Conservation (phyloP, 2,888 invertebrate genomes). For the Dryobotodes eremita region DNA sequence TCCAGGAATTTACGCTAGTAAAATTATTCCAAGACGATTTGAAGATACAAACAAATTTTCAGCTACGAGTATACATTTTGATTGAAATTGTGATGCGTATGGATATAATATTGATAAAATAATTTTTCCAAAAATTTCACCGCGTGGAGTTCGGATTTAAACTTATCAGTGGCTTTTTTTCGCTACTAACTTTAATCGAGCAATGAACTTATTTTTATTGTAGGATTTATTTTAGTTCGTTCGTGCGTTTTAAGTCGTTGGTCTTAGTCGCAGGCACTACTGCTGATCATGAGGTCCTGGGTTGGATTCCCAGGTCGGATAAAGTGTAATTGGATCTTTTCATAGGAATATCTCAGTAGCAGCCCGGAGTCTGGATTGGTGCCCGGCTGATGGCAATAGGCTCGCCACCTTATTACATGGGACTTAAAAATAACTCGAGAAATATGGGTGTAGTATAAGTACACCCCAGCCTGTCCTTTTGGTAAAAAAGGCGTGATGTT, state of each 20-base stretch:
- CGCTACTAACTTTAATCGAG: background rate
- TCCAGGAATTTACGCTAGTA: background rate
- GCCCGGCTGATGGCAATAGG: too few relatives aligned
- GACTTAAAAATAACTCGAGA: too few relatives aligned
- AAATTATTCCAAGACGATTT: background rate
- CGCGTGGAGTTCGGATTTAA: background rate
- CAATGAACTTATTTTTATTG: background rate
- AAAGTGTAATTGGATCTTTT: too few relatives aligned
- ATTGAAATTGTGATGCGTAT: background rate
- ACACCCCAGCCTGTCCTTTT: background rate
- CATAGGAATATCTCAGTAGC: too few relatives aligned
- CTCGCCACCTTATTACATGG: too few relatives aligned
- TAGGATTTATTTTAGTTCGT: background rate
- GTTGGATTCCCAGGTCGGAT: too few relatives aligned
- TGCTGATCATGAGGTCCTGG: too few relatives aligned
- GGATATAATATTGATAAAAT: background rate
- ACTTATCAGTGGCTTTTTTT: background rate
- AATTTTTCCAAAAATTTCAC: background rate
- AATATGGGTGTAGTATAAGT: too few relatives aligned
- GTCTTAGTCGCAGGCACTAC: too few relatives aligned
- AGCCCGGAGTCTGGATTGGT: too few relatives aligned
- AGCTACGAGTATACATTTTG: background rate
- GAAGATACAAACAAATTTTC: background rate
- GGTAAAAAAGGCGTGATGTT: background rate
- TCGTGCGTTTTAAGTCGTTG: background rate